Base-by-base conservation (phyloP, 1,140 invertebrate species). In the Nylanderia fulva region DNA sequence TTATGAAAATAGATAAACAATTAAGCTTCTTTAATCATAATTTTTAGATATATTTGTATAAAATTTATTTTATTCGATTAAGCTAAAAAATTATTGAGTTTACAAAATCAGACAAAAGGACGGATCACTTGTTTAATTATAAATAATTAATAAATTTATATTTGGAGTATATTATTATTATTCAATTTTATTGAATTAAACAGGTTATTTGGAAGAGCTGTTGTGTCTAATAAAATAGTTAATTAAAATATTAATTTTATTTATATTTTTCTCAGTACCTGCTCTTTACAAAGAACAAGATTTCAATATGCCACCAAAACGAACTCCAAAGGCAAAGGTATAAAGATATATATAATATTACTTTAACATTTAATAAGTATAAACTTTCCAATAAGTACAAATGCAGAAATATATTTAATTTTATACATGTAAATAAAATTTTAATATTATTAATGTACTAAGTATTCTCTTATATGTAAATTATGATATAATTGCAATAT, bases 291-390 rank as follows among this genome's bases (percentile, higher is more conserved):
- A 80, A n/a, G 1, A 69, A 27, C n/a, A 42, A 29, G 21, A 52
- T 21, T 54, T 39, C 64, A 80, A 7, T 58, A 89, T 90, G 88
- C 88, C 88, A 45, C 88, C 87, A 82, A 90, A 89, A 77, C 84
- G 68, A 63, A 27, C 11, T 45, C n/a, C 48, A 56, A 24, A 27
- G 58, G 2, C 69, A 60, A 90, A 89, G 88, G 88, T 90, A 82
- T 76, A 79, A 18, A 54, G 5, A 84, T 54, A 29, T 27, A 63
- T 58, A 15, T 13, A 75, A 72, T 27, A 74, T 56, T 74, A 74
- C 33, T 21, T 33, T 66, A 13, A 33, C 18, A 27, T 2, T 76
- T 5, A 63, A 48, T 21, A 21, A 36, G 1, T 54, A 42, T 48
- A 42, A 3, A 5, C n/a, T n/a, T n/a, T n/a, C n/a, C n/a, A n/a